Evolutionary conservation across 2,888 invertebrate genomes (phyloP).

Genomic region (Pedicia rivosa): DNA sequence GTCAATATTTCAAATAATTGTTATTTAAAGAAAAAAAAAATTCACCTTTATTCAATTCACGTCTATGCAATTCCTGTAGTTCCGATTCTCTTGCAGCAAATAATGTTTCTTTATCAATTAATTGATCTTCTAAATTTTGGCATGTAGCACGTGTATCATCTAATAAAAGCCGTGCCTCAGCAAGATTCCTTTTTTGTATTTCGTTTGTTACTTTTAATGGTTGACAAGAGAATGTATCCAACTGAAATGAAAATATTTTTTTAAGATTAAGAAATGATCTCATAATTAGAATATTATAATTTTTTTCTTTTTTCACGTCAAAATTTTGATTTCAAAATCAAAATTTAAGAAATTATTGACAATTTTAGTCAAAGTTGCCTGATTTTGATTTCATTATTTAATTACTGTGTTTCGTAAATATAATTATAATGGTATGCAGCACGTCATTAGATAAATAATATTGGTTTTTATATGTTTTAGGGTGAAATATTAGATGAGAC

Average conservation of each 20-base stretch:
- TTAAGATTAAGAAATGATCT: no score
- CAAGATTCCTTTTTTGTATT: slow-evolving; percentile 18
- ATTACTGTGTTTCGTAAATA: no score
- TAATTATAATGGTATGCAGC: no score
- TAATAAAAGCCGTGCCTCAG: slow-evolving; percentile 19
- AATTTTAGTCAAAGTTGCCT: no score
- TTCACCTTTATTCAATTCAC: slow-evolving; percentile 27
- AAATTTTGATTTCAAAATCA: not conserved
- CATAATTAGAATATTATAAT: not conserved
- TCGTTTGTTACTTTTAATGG: slow-evolving; percentile 19
- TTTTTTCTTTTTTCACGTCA: not conserved
- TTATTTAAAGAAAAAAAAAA: no score
- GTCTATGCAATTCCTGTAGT: slow-evolving; percentile 21
- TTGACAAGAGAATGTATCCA: slow-evolving; percentile 26
- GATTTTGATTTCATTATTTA: no score
- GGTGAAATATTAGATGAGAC: no score
- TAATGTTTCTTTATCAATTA: slow-evolving; percentile 23
- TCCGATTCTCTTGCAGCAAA: slow-evolving; percentile 24
- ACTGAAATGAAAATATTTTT: slow-evolving; percentile 14
- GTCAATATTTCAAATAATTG: no score
- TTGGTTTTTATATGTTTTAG: no score
- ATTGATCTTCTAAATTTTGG: slow-evolving; percentile 23
- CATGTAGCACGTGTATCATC: slow-evolving; percentile 22
- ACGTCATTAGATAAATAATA: no score
- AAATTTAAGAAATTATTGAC: no score